Percentiles rank a stretch among this genome's conserved stretches.
Conservation (phyloP, 1,140 invertebrate species). For the Hyles euphorbiae region DNA sequence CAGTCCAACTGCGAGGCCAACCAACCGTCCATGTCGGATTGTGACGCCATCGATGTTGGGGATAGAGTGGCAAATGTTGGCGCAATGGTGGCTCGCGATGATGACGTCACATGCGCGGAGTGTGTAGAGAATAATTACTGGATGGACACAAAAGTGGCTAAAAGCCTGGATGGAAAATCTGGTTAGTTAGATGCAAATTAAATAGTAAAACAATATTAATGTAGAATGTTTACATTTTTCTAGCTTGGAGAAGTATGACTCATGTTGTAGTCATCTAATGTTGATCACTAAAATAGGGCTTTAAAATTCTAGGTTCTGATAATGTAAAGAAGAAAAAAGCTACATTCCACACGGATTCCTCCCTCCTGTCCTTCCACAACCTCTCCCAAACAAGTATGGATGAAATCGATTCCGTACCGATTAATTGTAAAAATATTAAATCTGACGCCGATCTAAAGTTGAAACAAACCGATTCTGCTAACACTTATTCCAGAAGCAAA, state of each 20-base stretch:
- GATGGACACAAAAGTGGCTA: conserved; percentile 15
- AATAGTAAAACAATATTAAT: background rate
- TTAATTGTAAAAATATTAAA: conserved; percentile 1
- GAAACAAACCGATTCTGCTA: conserved; percentile 3
- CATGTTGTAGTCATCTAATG: too few relatives aligned
- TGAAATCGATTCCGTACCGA: conserved; percentile 8
- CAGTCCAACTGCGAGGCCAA: too few relatives aligned
- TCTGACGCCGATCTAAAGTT: conserved; percentile 9
- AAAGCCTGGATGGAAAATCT: too few relatives aligned
- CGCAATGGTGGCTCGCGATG: background rate
- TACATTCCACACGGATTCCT: conserved; percentile 32
- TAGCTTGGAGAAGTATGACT: too few relatives aligned
- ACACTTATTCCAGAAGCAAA: background rate
- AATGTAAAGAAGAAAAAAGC: conserved; percentile 28
- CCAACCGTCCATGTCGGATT: too few relatives aligned
- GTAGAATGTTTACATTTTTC: background rate
- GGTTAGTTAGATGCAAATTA: background rate
- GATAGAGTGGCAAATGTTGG: too few relatives aligned
- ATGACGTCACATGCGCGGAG: conserved; percentile 20
- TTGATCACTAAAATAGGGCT: too few relatives aligned
- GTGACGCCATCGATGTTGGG: too few relatives aligned
- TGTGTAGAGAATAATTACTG: conserved; percentile 34
- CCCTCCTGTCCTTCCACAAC: conserved; percentile 32
- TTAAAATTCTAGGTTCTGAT: conserved; percentile 20
- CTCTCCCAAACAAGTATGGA: conserved; percentile 14